Base-by-base conservation (phyloP, 2,888 invertebrate species). In the Lepidochitona cinerea region DNA sequence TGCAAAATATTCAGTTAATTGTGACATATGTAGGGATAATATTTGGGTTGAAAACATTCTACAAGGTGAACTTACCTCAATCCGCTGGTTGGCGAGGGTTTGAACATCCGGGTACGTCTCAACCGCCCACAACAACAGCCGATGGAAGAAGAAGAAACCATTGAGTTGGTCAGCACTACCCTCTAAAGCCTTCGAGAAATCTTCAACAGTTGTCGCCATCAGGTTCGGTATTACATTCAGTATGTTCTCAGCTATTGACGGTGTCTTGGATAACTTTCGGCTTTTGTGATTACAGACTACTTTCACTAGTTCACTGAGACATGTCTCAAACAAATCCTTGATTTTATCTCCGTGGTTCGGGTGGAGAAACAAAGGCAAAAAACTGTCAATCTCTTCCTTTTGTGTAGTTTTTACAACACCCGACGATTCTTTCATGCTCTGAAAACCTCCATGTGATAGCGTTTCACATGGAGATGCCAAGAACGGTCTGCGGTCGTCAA, bases 111-210 rank as follows among this genome's bases (percentile, higher is more conserved):
- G 74, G 52, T 75, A 75, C 14, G 37, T 68, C 37, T 75, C 59
- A 7, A 75, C 35, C 29, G 74, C 73, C 75, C 75, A 75, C 35
- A 75, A 68, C 9, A 75, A 75, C 36, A 75, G 68, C 6, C 75
- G 65, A 54, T 75, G 75, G 1, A 75, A 70, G 32, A 65, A 37
- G 32, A 74, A 75, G 68, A 65, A 75, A 4, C 75, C 75, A 12
- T 14, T 65, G 14, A 75, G 70, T n/a, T 33, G 49, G 54, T 74
- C 74, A 32, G 64, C 73, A 52, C 73, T 75, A 33, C 69, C 70
- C 14, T 75, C 70, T 37, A 68, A 73, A 9, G 64, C 37, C 29
- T 73, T 73, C 23, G 65, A 70, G 36, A 73, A 73, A 26, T 74
- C 75, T 49, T 75, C 73, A 14, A 73, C 64, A 1, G 73, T 73